Evolutionary conservation across 2,113 vertebrate species (phyloP).

Genomic region (Prochilodus magdalenae): DNA sequence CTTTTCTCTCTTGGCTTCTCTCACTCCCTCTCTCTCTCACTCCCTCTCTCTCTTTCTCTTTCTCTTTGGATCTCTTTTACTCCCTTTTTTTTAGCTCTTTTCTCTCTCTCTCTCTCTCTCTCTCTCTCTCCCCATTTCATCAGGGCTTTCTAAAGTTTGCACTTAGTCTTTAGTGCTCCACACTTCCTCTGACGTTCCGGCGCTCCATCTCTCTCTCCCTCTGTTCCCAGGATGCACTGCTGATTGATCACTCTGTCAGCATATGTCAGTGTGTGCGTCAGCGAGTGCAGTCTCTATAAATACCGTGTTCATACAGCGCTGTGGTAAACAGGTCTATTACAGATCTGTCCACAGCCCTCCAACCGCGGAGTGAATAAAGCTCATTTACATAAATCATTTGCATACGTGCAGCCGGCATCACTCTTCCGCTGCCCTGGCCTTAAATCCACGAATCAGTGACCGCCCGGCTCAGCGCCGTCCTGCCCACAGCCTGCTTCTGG

Average conservation of each 20-base stretch:
- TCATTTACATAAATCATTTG: constrained; percentile 43
- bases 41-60: no score
- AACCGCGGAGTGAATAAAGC: neutral
- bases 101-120: no score
- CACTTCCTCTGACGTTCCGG: no score
- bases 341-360: constrained; percentile 3
- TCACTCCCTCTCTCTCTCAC: no score
- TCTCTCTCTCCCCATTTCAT: no score
- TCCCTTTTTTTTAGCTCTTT: no score
- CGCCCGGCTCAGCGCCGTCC: neutral
- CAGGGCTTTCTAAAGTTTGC: no score
- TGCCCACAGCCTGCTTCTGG: neutral
- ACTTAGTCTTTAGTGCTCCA: neutral
- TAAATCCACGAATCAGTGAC: constrained; percentile 13
- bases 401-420: constrained; percentile 32
- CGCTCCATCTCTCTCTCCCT: no score
- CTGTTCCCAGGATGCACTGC: constrained; percentile 16
- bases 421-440: neutral
- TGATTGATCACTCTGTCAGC: constrained; percentile 30
- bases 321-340: constrained; percentile 34
- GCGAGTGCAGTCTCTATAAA: constrained; percentile 21
- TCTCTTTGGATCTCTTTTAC: no score
- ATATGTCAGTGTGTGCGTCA: constrained; percentile 15
- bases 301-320: neutral
- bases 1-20: no score